phyloP scores from a whole-genome alignment of 2,113 vertebrate species.

The Ornithorhynchus anatinus region DNA sequence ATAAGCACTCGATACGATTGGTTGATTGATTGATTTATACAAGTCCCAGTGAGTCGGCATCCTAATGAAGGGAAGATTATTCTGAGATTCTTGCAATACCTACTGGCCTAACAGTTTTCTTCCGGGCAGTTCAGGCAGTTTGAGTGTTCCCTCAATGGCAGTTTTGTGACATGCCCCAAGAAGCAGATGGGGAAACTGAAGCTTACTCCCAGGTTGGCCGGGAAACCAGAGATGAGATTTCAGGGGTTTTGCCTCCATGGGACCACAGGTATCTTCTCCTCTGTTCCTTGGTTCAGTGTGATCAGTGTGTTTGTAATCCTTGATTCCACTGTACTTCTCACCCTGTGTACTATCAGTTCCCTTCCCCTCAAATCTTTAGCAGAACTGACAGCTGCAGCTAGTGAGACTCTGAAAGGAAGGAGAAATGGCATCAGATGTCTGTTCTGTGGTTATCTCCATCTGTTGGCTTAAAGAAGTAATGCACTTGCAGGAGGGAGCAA shows the following conservation, averaged over 20 bases:
- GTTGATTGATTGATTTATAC: too few relatives aligned
- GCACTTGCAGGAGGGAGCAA: conserved; percentile 19
- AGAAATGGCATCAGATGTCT: conserved; percentile 17
- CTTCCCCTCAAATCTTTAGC: neutral
- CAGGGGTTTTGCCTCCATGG: neutral
- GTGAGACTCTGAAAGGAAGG: conserved; percentile 9
- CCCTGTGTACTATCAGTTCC: neutral
- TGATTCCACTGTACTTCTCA: neutral
- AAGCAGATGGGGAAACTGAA: neutral
- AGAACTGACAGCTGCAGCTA: conserved; percentile 5
- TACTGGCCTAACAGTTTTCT: neutral
- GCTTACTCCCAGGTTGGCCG: conserved; percentile 1
- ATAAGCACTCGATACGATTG: too few relatives aligned
- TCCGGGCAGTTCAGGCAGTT: neutral
- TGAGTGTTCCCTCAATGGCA: neutral
- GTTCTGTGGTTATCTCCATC: conserved; percentile 31
- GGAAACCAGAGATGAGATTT: conserved; percentile 1
- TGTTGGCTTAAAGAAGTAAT: conserved; percentile 44
- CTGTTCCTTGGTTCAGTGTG: conserved; percentile 8
- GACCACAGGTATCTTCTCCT: neutral
- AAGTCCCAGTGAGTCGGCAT: neutral
- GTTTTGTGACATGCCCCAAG: neutral
- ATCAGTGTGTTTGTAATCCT: neutral
- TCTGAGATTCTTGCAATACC: neutral
- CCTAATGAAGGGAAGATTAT: neutral